These are phyloP conservation scores for Upupa epops DNA, from an alignment of 2,113 vertebrate genomes.

Conservation along the genomic window DNA sequence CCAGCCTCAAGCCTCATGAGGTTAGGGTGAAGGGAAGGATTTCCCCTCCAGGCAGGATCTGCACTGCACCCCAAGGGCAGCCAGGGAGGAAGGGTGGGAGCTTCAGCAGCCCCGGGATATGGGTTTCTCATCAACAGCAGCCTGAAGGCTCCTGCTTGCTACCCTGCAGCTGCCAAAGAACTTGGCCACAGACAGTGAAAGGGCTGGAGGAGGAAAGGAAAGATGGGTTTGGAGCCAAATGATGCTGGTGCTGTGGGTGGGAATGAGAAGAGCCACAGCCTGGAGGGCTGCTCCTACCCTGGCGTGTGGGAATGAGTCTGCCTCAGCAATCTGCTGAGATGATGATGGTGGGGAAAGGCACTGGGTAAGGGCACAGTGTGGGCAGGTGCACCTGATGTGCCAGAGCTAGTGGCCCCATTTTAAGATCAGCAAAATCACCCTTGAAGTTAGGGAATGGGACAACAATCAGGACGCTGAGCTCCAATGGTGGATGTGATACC, in stretches of 20 bases:
- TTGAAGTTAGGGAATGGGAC: not conserved
- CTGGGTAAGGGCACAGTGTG: not conserved
- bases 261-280: not conserved
- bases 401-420: not conserved
- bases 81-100: slow-evolving; percentile 49
- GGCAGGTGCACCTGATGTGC: not conserved
- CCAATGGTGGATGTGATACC: not conserved
- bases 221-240: not conserved
- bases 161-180: not conserved
- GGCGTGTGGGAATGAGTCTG: rapidly evolving
- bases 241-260: rapidly evolving
- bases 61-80: not conserved
- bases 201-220: not conserved
- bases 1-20: rapidly evolving
- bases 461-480: not conserved
- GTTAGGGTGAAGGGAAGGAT: not conserved
- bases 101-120: not conserved
- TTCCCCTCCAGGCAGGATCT: not conserved
- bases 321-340: not conserved
- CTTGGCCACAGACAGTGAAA: not conserved
- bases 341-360: not conserved
- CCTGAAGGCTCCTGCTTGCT: not conserved
- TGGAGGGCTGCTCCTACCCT: rapidly evolving
- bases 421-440: not conserved
- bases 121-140: slow-evolving; percentile 12